These are phyloP conservation scores for Neocrepidodera transversa DNA, from an alignment of 2,888 invertebrate genomes.

Conservation along the genomic window DNA sequence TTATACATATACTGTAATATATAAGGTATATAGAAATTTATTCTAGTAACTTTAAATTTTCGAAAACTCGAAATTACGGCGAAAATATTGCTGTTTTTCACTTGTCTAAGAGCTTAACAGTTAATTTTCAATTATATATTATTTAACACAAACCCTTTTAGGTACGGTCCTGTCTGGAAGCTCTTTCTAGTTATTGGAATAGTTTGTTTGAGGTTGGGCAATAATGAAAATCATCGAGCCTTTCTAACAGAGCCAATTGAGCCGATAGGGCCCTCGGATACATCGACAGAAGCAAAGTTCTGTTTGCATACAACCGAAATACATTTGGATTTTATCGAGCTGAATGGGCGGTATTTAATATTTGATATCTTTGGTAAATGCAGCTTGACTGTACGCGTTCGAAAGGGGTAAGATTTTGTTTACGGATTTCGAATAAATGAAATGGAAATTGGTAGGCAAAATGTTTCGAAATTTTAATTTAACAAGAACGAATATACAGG, in stretches of 20 bases:
- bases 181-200: constrained; percentile 44
- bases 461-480: background rate
- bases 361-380: constrained; percentile 16
- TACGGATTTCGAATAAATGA: background rate
- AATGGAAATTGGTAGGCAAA: no score
- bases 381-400: constrained; percentile 1
- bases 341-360: constrained; percentile 16
- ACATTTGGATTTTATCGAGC: constrained; percentile 14
- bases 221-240: constrained; percentile 14
- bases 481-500: no score
- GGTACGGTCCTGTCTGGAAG: background rate
- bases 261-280: constrained; percentile 17
- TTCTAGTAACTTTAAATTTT: no score
- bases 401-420: constrained; percentile 1
- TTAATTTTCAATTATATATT: no score
- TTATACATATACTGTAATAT: no score
- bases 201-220: constrained; percentile 44
- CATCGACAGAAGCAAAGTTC: constrained; percentile 4
- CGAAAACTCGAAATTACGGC: no score
- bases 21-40: no score
- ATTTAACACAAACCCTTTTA: no score
- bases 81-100: no score
- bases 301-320: constrained; percentile 16
- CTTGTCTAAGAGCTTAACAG: no score
- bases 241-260: constrained; percentile 10